phyloP scores from a whole-genome alignment of 2,888 invertebrate species.

The Romanomermis culicivorax region DNA sequence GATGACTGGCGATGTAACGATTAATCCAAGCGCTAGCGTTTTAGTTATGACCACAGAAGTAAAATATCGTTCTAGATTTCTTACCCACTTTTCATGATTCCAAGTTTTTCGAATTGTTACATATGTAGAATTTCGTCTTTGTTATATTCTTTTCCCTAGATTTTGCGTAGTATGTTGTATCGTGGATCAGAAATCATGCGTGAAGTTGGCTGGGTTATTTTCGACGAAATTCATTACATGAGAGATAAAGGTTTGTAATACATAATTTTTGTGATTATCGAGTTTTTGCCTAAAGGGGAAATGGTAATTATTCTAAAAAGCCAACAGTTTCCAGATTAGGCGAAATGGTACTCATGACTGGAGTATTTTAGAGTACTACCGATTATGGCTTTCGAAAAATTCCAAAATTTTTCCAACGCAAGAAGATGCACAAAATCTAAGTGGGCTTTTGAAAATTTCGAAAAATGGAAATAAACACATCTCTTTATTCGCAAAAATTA shows the following conservation, averaged over 20 bases:
- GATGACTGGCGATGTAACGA: slow-evolving; percentile 95
- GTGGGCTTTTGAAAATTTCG: too few species aligned
- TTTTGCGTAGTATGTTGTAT: slow-evolving; percentile 91
- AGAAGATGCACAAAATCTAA: too few species aligned
- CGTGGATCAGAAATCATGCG: slow-evolving; percentile 94
- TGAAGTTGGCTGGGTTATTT: slow-evolving; percentile 98
- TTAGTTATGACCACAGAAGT: slow-evolving; percentile 99
- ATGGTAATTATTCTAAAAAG: background rate
- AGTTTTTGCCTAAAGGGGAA: background rate
- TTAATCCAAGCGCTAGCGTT: slow-evolving; percentile 90
- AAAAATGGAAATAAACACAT: too few species aligned
- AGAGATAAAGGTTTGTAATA: slow-evolving; percentile 49
- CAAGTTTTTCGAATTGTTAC: background rate
- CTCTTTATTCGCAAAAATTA: too few species aligned
- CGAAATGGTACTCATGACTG: background rate
- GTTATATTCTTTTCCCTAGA: too few species aligned
- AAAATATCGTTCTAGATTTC: slow-evolving; percentile 13
- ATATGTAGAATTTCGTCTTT: background rate
- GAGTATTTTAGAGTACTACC: too few species aligned
- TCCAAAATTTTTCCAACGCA: too few species aligned
- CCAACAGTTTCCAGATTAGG: background rate
- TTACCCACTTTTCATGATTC: background rate
- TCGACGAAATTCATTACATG: slow-evolving; percentile 99
- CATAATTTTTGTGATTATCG: slow-evolving; percentile 5
- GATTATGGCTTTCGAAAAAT: too few species aligned